Evolutionary conservation across 2,888 invertebrate species (phyloP).

Genomic region (Agelastica alni): DNA sequence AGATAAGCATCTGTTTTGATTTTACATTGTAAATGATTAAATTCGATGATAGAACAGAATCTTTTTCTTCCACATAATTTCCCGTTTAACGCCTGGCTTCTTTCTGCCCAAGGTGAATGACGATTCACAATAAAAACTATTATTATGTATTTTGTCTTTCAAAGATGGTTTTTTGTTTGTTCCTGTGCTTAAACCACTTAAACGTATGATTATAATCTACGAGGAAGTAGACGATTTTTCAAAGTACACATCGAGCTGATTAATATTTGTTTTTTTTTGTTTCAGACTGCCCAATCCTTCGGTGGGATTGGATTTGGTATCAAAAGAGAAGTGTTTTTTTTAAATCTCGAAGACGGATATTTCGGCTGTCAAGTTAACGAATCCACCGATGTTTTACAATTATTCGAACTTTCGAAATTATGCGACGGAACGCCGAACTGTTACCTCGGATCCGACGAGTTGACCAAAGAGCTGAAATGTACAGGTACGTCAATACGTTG

Average conservation of each 20-base stretch:
- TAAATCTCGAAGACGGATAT: constrained; percentile 96
- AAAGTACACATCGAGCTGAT: no score
- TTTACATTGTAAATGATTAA: constrained; percentile 10
- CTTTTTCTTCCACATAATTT: constrained; percentile 8
- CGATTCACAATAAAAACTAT: constrained; percentile 2
- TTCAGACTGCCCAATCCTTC: constrained; percentile 77
- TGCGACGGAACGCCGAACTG: constrained; percentile 91
- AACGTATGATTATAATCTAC: no score
- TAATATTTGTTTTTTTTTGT: no score
- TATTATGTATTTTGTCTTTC: background rate
- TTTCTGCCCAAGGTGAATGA: constrained; percentile 12
- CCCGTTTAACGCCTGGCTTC: constrained; percentile 15
- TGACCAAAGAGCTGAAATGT: constrained; percentile 87
- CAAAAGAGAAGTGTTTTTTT: constrained; percentile 92
- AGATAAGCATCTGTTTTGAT: constrained; percentile 7
- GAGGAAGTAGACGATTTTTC: no score
- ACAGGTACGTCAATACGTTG: constrained; percentile 83
- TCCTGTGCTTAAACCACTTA: no score
- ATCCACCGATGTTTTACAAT: constrained; percentile 91
- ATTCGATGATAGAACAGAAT: constrained; percentile 16
- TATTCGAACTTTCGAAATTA: constrained; percentile 92
- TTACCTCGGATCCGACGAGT: constrained; percentile 90
- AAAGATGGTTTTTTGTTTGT: no score
- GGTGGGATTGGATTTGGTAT: constrained; percentile 82
- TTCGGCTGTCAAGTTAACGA: constrained; percentile 98